Conservation (phyloP, 2,113 vertebrate genomes). For the Pipa parva region DNA sequence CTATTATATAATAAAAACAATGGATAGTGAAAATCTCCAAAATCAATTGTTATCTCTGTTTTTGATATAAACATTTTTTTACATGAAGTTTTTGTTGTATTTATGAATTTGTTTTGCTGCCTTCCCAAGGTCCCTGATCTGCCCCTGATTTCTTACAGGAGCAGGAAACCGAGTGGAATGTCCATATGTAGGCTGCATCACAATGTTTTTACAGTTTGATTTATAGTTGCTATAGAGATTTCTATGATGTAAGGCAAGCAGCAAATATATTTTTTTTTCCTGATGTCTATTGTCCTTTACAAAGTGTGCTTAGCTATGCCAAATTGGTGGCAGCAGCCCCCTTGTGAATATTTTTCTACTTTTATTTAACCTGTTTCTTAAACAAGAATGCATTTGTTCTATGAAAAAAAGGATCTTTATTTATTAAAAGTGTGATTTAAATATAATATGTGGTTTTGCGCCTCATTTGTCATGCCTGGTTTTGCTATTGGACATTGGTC, state of each 20-base stretch:
- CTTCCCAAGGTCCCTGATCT: not conserved
- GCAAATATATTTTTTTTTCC: not conserved
- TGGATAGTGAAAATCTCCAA: too few species aligned
- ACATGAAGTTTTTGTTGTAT: not conserved
- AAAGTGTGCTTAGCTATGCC: conserved; percentile 21
- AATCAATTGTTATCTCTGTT: too few species aligned
- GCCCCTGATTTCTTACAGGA: not conserved
- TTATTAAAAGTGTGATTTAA: conserved; percentile 40
- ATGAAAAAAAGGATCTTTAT: conserved; percentile 27
- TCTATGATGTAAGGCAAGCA: not conserved
- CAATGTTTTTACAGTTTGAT: too few species aligned
- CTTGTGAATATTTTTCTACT: conserved; percentile 24
- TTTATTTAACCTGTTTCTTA: conserved; percentile 33
- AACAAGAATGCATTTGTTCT: conserved; percentile 28
- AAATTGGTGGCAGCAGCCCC: conserved; percentile 2
- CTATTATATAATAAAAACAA: too few species aligned
- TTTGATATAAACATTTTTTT: too few species aligned
- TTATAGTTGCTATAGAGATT: too few species aligned
- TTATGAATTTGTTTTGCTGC: conserved; percentile 5
- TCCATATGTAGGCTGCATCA: too few species aligned
- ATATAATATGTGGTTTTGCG: too few species aligned
- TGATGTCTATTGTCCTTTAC: conserved; percentile 16
- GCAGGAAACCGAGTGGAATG: too few species aligned
- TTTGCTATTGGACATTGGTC: too few species aligned
- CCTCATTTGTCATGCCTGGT: too few species aligned